Evolutionary conservation across 2,113 vertebrate species (phyloP), one percentile per base, ranked within the genome.

Genomic region (Emydocephalus ijimae): DNA sequence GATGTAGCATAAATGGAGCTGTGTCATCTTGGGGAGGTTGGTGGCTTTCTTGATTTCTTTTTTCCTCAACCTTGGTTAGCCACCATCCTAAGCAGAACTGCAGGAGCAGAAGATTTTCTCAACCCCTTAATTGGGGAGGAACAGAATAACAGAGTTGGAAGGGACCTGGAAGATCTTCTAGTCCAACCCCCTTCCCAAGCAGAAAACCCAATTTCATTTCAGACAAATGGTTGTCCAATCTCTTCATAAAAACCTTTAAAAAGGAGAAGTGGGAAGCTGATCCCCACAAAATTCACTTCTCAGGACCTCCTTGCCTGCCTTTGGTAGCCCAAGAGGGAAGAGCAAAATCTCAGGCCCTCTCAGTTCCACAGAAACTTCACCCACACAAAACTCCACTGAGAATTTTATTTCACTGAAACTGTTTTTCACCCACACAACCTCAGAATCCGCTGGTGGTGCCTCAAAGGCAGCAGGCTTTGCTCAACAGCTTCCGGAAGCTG

Each of bases 351-450:
- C 21, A 9, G n/a, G 54, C 52, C 56, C 55, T 85, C 88, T 74
- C 23, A 3, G 88, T 7, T 45, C 92, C 92, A 86, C 69, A 90
- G 92, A 90, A 92, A 92, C 92, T 48, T 48, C 56, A 52, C 92
- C 92, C 88, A 90, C 88, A 61, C 92, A 92, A 54, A 81, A 50
- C 74, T 90, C 55, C 15, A 39, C 48, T 2, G 64, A 92, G 86
- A 88, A 69, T 43, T 57, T 57, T 21, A 34, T 56, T 90, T 61
- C 89, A 24, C 45, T 52, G 92, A 92, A 92, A 92, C 92, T 55
- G 29, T 59, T 34, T 61, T 88, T 85, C 92, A 43, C 88, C 92
- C 92, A 86, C 92, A 86, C 92, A 61, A 23, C 92, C 45, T 90
- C 55, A 86, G 54, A 92, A 86, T 45, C 88, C 39, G 88, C 92